phyloP scores from a whole-genome alignment of 2,797 vertebrate species.

The Pyrocephalus nanus region DNA sequence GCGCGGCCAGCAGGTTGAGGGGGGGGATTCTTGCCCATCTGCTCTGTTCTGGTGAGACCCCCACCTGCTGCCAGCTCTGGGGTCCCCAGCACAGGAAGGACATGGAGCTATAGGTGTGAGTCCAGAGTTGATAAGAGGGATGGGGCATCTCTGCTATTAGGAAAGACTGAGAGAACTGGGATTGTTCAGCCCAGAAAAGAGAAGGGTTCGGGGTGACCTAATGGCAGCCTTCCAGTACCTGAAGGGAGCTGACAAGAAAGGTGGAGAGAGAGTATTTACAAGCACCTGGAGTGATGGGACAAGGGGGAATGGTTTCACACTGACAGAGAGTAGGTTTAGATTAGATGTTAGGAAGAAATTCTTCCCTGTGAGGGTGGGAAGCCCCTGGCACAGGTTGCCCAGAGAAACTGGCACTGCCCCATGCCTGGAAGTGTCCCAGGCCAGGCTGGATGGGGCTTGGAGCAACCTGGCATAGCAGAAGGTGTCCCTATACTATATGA shows the following conservation, averaged over 20 bases:
- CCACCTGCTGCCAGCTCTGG: not conserved
- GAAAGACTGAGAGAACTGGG: not conserved
- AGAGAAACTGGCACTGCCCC: not conserved
- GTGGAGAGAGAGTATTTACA: not conserved
- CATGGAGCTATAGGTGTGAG: not conserved
- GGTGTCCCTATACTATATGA: not conserved
- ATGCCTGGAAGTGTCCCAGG: not conserved
- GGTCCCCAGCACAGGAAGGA: not conserved
- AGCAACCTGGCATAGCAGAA: not conserved
- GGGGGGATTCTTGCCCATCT: not conserved
- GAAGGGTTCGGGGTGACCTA: not conserved
- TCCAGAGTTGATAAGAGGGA: not conserved
- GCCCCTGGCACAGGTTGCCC: not conserved
- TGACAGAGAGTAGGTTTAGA: not conserved
- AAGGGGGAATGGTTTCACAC: not conserved
- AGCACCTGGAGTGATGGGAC: not conserved
- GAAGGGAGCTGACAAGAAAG: not conserved
- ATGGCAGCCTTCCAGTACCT: not conserved
- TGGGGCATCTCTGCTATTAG: not conserved
- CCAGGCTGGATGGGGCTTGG: not conserved
- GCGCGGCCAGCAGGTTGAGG: not conserved
- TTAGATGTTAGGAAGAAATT: not conserved
- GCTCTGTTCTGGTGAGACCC: not conserved
- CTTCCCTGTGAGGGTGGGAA: not conserved
- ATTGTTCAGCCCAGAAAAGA: not conserved